Evolutionary conservation across 2,113 vertebrate genomes (phyloP).

Genomic region (Brachypteracias leptosomus): DNA sequence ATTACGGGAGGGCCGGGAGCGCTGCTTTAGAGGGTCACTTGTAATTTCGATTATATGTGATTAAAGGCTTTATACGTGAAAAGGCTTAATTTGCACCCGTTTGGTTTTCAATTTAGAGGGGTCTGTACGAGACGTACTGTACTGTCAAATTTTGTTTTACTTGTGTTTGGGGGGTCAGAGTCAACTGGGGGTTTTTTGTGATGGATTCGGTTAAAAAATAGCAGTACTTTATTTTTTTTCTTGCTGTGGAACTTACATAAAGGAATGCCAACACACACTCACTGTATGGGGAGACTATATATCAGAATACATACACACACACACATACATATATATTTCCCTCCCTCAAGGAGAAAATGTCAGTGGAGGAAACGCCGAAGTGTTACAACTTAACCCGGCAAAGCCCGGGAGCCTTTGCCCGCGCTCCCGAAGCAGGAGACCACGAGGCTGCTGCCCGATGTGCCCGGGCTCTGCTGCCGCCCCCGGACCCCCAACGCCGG

Average conservation of each 20-base stretch:
- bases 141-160: constrained; percentile 17
- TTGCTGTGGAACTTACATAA: background rate
- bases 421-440: background rate
- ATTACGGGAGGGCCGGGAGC: background rate
- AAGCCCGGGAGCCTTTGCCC: background rate
- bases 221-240: background rate
- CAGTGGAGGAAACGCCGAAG: background rate
- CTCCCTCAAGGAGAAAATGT: background rate
- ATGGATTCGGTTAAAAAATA: background rate
- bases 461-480: background rate
- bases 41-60: constrained; percentile 6
- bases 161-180: background rate
- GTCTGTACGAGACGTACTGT: background rate
- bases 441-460: background rate
- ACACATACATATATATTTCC: background rate
- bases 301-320: background rate
- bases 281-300: background rate
- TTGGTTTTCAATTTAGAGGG: background rate
- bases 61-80: constrained; percentile 24
- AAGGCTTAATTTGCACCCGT: background rate
- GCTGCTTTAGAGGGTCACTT: constrained; percentile 10
- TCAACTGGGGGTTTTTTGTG: background rate
- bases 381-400: background rate
- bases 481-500: background rate
- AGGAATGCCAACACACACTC: background rate